phyloP scores from a whole-genome alignment of 2,113 vertebrate species.

The Stigmatopora nigra region DNA sequence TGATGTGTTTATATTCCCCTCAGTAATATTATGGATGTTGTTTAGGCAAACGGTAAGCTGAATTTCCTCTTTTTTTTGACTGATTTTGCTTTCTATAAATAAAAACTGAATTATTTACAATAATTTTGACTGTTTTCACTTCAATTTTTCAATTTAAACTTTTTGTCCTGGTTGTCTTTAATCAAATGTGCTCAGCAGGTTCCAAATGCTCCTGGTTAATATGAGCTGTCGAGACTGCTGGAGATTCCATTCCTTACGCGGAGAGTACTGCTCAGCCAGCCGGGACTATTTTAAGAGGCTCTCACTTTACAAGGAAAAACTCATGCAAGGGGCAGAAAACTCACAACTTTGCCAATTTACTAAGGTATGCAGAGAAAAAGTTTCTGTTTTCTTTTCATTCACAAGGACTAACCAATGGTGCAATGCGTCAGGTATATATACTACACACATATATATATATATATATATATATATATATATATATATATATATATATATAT shows the following conservation, averaged over 20 bases:
- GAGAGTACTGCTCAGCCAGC: conserved; percentile 16
- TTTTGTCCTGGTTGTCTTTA: neutral
- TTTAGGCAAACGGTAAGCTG: conserved; percentile 16
- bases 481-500: no score
- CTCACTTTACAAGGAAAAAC: conserved; percentile 44
- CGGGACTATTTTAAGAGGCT: conserved; percentile 47
- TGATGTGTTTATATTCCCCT: conserved; percentile 14
- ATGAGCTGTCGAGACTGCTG: conserved; percentile 10
- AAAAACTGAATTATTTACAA: conserved; percentile 37
- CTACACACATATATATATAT: no score
- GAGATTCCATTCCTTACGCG: conserved; percentile 42
- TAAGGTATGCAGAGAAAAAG: neutral
- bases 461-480: no score
- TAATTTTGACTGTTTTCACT: neutral
- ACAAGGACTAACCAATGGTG: neutral
- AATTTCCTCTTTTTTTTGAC: conserved; percentile 34
- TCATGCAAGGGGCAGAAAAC: neutral
- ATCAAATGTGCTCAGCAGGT: neutral
- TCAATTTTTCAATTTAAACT: neutral
- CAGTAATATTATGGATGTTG: conserved; percentile 12
- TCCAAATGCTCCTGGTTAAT: neutral
- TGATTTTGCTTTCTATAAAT: conserved; percentile 53
- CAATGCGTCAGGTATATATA: neutral
- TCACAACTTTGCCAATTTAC: neutral
- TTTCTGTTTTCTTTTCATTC: neutral